A percentile compares a stretch with the other conserved stretches of the same genome.
Evolutionary conservation across 2,113 vertebrate species (phyloP).

Genomic region (Myodes glareolus): DNA sequence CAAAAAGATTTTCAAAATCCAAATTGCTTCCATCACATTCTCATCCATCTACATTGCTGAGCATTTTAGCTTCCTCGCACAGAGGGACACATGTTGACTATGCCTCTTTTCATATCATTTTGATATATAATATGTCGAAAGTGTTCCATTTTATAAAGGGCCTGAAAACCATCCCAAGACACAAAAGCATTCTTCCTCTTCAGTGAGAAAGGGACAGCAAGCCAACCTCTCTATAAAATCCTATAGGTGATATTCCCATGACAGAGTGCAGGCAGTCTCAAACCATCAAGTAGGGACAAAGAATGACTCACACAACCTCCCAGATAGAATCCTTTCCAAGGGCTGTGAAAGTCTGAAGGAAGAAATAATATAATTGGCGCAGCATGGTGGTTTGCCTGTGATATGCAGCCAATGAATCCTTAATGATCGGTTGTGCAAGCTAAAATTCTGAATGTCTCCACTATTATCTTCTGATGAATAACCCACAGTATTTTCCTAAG

Average conservation of each 20-base stretch:
- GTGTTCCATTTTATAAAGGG: slow-evolving; percentile 35
- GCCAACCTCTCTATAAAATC: not conserved
- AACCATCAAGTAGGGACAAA: not conserved
- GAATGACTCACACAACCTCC: not conserved
- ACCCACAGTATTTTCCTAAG: slow-evolving; percentile 64
- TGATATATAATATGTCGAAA: not conserved
- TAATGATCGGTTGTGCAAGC: slow-evolving; percentile 6
- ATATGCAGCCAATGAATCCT: not conserved
- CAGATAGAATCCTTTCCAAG: not conserved
- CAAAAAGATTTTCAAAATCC: not conserved
- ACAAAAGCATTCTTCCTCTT: slow-evolving; percentile 57
- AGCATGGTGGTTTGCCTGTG: not conserved
- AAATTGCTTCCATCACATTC: not conserved
- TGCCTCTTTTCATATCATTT: slow-evolving; percentile 27
- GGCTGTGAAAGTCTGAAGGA: not conserved
- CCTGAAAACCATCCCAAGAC: slow-evolving; percentile 34
- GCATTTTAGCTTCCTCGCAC: not conserved
- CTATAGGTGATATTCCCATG: not conserved
- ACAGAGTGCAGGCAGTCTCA: not conserved
- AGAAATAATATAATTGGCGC: not conserved
- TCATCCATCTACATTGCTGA: not conserved
- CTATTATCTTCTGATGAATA: slow-evolving; percentile 30
- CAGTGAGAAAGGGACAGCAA: slow-evolving; percentile 5
- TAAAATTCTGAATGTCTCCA: not conserved
- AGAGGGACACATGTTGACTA: not conserved